A percentile compares a stretch with the other conserved stretches of the same genome.
Evolutionary conservation across 2,888 invertebrate genomes (phyloP).

Genomic region (Nudaria mundana): DNA sequence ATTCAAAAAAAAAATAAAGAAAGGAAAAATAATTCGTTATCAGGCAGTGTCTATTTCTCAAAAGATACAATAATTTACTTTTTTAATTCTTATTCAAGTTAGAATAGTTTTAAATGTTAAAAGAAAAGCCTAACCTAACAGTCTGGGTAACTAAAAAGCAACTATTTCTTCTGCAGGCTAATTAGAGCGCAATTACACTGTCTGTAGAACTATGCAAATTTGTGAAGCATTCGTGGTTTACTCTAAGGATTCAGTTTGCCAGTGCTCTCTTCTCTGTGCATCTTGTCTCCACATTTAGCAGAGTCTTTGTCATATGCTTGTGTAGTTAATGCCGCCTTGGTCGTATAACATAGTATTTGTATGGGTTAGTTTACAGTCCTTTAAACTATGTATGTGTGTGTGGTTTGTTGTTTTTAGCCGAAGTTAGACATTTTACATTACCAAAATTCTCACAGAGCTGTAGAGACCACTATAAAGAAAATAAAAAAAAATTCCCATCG

Average conservation of each 20-base stretch:
- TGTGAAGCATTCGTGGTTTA: constrained; percentile 49
- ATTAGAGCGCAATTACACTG: constrained; percentile 48
- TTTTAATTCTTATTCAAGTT: background rate
- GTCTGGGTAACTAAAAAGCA: constrained; percentile 54
- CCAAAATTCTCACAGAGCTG: no score
- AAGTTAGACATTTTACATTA: no score
- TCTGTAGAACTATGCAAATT: constrained; percentile 56
- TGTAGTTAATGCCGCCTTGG: constrained; percentile 52
- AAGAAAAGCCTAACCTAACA: constrained; percentile 24
- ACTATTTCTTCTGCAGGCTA: constrained; percentile 48
- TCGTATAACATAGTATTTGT: constrained; percentile 45
- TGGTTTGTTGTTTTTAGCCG: no score
- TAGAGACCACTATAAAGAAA: no score
- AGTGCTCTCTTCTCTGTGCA: no score
- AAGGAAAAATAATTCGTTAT: constrained; percentile 12
- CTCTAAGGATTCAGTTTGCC: no score
- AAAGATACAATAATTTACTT: background rate
- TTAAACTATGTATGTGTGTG: background rate
- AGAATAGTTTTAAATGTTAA: background rate
- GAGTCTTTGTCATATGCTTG: constrained; percentile 39
- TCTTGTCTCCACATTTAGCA: no score
- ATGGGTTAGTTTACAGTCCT: constrained; percentile 32
- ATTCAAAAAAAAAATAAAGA: constrained; percentile 23
- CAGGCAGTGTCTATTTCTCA: constrained; percentile 3
- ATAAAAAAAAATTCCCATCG: no score